phyloP scores from a whole-genome alignment of 2,113 vertebrate genomes.

The Channa maculata region DNA sequence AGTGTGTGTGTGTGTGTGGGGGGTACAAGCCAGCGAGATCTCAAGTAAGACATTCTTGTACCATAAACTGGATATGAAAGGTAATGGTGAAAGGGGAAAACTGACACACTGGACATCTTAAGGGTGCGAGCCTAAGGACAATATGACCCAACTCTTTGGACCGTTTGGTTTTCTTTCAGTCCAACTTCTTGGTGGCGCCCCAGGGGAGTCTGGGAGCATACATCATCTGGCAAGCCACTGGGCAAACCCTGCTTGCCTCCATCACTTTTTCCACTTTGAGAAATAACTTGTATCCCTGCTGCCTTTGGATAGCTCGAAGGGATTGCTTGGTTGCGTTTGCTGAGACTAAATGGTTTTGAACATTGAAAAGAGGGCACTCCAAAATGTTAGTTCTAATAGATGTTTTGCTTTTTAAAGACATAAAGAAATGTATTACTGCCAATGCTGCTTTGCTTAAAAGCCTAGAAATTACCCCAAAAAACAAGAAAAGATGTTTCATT shows the following conservation, averaged over 20 bases:
- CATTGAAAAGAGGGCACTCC: slow-evolving; percentile 40
- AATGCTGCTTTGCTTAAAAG: slow-evolving; percentile 3
- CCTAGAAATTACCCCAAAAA: background rate
- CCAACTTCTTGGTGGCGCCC: slow-evolving; percentile 43
- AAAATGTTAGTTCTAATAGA: slow-evolving; percentile 39
- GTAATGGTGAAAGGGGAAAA: slow-evolving; percentile 25
- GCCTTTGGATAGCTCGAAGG: slow-evolving; percentile 48
- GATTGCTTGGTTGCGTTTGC: slow-evolving; percentile 49
- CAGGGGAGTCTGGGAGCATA: slow-evolving; percentile 49
- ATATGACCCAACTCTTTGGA: slow-evolving; percentile 43
- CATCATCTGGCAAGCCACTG: slow-evolving; percentile 57
- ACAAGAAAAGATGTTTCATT: slow-evolving; percentile 3
- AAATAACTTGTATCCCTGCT: slow-evolving; percentile 45
- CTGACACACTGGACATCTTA: slow-evolving; percentile 25
- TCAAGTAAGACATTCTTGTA: slow-evolving; percentile 32
- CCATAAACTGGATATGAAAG: slow-evolving; percentile 16
- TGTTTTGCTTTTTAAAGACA: slow-evolving; percentile 41
- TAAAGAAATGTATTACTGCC: background rate
- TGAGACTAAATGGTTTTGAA: slow-evolving; percentile 36
- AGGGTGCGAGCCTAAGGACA: slow-evolving; percentile 23
- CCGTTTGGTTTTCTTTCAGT: slow-evolving; percentile 34
- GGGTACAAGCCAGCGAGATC: slow-evolving; percentile 28
- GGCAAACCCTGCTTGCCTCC: slow-evolving; percentile 54
- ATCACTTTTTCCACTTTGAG: slow-evolving; percentile 65
- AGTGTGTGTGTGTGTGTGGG: background rate